These are phyloP conservation scores for Thalassaphorura encarpata DNA, from an alignment of 1,140 invertebrate genomes.

Conservation along the genomic window DNA sequence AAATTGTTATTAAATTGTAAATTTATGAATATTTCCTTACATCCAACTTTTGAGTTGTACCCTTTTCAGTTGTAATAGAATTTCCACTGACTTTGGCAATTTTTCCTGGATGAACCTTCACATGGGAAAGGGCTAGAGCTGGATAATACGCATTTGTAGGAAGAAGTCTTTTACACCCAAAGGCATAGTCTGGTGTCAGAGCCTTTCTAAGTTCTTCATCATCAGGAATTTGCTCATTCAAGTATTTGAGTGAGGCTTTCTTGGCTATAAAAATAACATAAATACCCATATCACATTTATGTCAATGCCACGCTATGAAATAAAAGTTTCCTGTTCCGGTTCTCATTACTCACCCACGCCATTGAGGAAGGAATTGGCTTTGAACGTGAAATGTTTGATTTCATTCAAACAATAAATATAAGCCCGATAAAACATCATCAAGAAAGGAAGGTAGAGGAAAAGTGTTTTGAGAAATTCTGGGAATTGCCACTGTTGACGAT, in stretches of 20 bases:
- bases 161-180: conserved; percentile 4
- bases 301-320: neutral
- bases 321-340: no score
- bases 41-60: neutral
- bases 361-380: neutral
- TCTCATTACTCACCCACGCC: neutral
- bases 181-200: neutral
- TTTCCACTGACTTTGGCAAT: neutral
- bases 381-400: neutral
- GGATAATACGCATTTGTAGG: neutral
- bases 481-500: neutral
- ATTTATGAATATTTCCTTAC: neutral
- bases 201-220: neutral
- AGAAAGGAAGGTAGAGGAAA: neutral
- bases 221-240: neutral
- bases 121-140: neutral
- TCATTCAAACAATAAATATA: neutral
- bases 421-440: neutral
- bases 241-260: neutral
- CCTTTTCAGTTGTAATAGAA: neutral
- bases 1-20: neutral
- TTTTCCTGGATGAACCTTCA: neutral
- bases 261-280: neutral
- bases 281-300: neutral
- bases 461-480: neutral